Evolutionary conservation across 1,140 invertebrate genomes (phyloP), one percentile per base, ranked within the genome.

Genomic region (Leptopilina boulardi): DNA sequence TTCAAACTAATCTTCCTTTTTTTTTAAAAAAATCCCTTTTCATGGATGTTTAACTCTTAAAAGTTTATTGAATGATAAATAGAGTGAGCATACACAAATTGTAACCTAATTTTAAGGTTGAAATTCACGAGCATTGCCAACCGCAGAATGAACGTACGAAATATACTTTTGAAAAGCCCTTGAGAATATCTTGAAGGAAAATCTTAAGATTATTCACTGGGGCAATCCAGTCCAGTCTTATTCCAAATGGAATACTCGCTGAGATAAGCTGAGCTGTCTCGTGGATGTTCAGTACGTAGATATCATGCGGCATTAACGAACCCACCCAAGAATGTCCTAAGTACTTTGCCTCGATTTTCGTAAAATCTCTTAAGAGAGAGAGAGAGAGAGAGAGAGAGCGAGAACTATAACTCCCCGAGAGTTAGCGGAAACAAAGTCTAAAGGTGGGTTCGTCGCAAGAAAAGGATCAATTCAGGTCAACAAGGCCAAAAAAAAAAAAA

Each of bases 291-390:
- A 30, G 59, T 66, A 66, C 26, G 59, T 66, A 66, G 59, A 66
- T 66, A 66, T 66, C 59, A 66, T 66, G 59, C 59, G 59, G 59
- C 59, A 66, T 66, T 66, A 66, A 66, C 59, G 59, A 66, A 66
- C 23, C 59, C 59, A 66, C 59, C 59, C 59, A 66, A 66, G 59
- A 66, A 30, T 30, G 59, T 66, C 23, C 59, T 66, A 30, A 66
- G 59, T 66, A 66, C 23, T 30, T 66, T 23, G 59, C 59, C 26
- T 2, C 59, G 59, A 66, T 66, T 66, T 66, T 66, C 59, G 59
- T 66, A 66, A 66, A 66, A 66, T 66, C 59, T 66, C 59, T 66
- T 66, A 66, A 30, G 59, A 66, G 59, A n/a, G n/a, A n/a, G n/a
- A n/a, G n/a, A n/a, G n/a, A n/a, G n/a, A n/a, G n/a, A n/a, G n/a